Percentiles rank a stretch among this genome's conserved stretches.
These are phyloP conservation scores for Ophiothrix spiculata DNA, from an alignment of 35 echinoderm and acorn worm species.

Conservation along the genomic window DNA sequence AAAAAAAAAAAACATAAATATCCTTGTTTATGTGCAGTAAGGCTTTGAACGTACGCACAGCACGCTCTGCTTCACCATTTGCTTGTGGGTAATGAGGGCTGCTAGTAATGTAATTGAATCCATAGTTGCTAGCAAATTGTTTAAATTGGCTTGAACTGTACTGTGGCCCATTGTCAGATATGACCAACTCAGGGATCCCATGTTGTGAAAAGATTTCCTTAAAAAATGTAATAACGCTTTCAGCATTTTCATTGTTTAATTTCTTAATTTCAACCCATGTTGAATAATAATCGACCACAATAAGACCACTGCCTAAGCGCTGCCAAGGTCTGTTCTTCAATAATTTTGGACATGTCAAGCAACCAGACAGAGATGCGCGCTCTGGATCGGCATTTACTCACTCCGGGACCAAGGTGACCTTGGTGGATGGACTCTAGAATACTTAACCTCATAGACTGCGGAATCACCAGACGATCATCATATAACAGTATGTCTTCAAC, in stretches of 20 bases:
- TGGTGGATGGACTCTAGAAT: slow-evolving; percentile 41
- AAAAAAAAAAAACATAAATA: too few species aligned
- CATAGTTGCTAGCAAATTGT: slow-evolving; percentile 53
- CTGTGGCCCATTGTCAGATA: slow-evolving; percentile 63
- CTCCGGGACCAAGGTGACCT: slow-evolving; percentile 39
- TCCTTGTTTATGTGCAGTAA: slow-evolving; percentile 54
- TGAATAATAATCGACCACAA: too few species aligned
- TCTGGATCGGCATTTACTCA: too few species aligned
- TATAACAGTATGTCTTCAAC: slow-evolving; percentile 46
- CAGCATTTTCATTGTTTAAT: too few species aligned
- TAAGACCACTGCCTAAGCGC: too few species aligned
- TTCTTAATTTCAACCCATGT: too few species aligned
- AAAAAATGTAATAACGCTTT: slow-evolving; percentile 33
- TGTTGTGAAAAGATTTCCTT: slow-evolving; percentile 53
- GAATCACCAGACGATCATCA: slow-evolving; percentile 55
- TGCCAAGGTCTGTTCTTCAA: too few species aligned
- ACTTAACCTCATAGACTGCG: slow-evolving; percentile 31
- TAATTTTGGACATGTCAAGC: neutral
- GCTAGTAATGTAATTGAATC: neutral
- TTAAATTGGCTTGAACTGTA: slow-evolving; percentile 40
- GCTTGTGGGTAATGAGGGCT: slow-evolving; percentile 45
- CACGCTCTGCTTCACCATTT: slow-evolving; percentile 61
- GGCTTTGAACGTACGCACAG: slow-evolving; percentile 54
- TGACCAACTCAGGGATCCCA: slow-evolving; percentile 41
- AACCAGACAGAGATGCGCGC: slow-evolving; percentile 43